Conservation (phyloP, 1,140 invertebrate genomes). For the Drosophila fuyamai region DNA sequence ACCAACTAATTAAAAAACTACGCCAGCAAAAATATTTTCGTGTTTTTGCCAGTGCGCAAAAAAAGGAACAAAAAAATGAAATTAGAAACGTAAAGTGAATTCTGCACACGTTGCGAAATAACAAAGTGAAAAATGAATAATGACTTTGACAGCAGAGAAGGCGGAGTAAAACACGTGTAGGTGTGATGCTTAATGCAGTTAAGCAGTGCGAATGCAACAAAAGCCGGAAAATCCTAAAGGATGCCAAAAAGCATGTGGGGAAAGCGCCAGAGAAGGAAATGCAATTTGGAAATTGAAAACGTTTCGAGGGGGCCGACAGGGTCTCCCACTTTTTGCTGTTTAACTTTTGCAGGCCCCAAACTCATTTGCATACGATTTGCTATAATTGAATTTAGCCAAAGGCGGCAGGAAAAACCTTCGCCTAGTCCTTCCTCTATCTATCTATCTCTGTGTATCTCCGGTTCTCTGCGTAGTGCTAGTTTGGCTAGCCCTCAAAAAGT, state of each 20-base stretch:
- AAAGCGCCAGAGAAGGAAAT: conserved; percentile 34
- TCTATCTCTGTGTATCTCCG: conserved; percentile 7
- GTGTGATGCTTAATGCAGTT: conserved; percentile 57
- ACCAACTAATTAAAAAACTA: conserved; percentile 75
- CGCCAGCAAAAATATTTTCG: conserved; percentile 75
- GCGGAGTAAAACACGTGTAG: conserved; percentile 24
- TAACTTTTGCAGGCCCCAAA: conserved; percentile 56
- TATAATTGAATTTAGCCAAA: conserved; percentile 73
- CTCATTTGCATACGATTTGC: conserved; percentile 78
- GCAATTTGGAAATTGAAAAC: conserved; percentile 77
- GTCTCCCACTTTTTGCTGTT: conserved; percentile 49
- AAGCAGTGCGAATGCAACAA: conserved; percentile 37
- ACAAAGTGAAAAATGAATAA: conserved; percentile 71
- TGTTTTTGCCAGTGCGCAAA: conserved; percentile 52
- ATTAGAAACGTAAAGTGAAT: conserved; percentile 79
- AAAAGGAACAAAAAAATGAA: conserved; percentile 52
- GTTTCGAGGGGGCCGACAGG: conserved; percentile 10
- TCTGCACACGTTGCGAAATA: conserved; percentile 67
- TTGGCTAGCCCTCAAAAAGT: conserved; percentile 52
- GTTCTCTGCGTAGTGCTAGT: conserved; percentile 35
- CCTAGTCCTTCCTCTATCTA: neutral
- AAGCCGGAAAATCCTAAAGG: conserved; percentile 29
- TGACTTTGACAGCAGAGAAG: conserved; percentile 25
- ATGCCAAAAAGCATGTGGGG: conserved; percentile 9
- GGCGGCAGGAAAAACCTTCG: conserved; percentile 32